Conservation (phyloP, 1,140 invertebrate species). For the Glomeris maerens region DNA sequence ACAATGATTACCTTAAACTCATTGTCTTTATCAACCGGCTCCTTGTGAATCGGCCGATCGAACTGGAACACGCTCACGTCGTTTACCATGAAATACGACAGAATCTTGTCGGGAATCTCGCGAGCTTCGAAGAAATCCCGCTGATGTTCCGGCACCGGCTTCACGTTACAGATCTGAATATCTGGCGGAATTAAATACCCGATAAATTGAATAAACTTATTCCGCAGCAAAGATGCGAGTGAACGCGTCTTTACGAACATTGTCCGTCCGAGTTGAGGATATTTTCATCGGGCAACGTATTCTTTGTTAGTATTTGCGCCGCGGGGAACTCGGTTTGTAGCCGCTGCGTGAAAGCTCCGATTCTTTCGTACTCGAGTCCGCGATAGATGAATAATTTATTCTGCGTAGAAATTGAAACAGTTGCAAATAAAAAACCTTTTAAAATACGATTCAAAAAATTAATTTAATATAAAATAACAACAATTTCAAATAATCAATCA, state of each 20-base stretch:
- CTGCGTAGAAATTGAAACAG: conserved; percentile 37
- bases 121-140: conserved; percentile 33
- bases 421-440: conserved; percentile 3
- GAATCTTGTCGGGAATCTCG: conserved; percentile 71
- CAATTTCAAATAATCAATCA: conserved; percentile 2
- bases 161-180: conserved; percentile 90
- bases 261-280: conserved; percentile 69
- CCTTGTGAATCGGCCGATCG: conserved; percentile 75
- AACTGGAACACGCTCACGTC: conserved; percentile 82
- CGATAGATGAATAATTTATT: conserved; percentile 94
- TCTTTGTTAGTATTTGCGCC: conserved; percentile 79
- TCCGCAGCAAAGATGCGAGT: not conserved
- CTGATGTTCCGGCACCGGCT: conserved; percentile 54
- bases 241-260: conserved; percentile 38
- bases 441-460: conserved; percentile 10
- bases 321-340: conserved; percentile 84
- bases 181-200: conserved; percentile 33
- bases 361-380: conserved; percentile 87
- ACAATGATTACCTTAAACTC: conserved; percentile 58
- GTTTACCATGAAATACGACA: conserved; percentile 77
- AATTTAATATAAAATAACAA: conserved; percentile 10
- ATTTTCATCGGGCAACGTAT: conserved; percentile 71
- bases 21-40: conserved; percentile 76
- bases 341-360: conserved; percentile 83
- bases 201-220: conserved; percentile 4